Evolutionary conservation across 1,140 invertebrate species (phyloP).

Genomic region (Semibalanus balanoides): DNA sequence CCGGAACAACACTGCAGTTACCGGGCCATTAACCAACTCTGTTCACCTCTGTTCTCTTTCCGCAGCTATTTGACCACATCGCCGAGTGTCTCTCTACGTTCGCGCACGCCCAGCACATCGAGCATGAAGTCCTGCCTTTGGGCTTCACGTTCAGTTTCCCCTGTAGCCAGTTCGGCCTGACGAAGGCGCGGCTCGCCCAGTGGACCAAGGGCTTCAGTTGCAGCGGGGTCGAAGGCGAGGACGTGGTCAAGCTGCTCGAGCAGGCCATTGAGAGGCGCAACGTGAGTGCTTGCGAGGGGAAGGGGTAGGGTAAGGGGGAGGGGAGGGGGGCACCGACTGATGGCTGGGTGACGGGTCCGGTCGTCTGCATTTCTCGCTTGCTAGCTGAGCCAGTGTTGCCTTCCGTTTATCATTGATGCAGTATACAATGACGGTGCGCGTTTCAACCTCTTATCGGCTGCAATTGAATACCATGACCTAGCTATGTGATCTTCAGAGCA

Average conservation of each 20-base stretch:
- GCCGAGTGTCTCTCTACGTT: slow-evolving; percentile 90
- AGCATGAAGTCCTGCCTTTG: slow-evolving; percentile 63
- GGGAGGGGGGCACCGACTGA: no score
- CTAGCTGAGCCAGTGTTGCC: no score
- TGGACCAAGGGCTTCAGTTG: slow-evolving; percentile 97
- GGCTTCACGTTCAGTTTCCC: slow-evolving; percentile 99
- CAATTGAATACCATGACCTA: no score
- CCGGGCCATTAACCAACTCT: no score
- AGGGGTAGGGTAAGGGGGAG: neutral
- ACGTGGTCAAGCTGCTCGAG: slow-evolving; percentile 69
- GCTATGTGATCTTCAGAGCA: no score
- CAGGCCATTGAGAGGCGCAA: slow-evolving; percentile 61
- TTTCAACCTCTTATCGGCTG: no score
- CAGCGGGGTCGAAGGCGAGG: slow-evolving; percentile 66
- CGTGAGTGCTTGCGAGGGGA: slow-evolving; percentile 28
- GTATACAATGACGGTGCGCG: no score
- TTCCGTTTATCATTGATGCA: no score
- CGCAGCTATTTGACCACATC: slow-evolving; percentile 92
- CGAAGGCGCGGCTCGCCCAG: slow-evolving; percentile 66
- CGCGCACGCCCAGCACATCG: slow-evolving; percentile 63
- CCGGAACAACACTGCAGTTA: no score
- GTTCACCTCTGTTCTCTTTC: slow-evolving; percentile 13
- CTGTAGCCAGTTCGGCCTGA: slow-evolving; percentile 74
- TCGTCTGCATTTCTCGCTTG: no score
- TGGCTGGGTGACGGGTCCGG: no score